Evolutionary conservation across 2,797 vertebrate genomes (phyloP).

Genomic region (Melanotaenia pygmaea): DNA sequence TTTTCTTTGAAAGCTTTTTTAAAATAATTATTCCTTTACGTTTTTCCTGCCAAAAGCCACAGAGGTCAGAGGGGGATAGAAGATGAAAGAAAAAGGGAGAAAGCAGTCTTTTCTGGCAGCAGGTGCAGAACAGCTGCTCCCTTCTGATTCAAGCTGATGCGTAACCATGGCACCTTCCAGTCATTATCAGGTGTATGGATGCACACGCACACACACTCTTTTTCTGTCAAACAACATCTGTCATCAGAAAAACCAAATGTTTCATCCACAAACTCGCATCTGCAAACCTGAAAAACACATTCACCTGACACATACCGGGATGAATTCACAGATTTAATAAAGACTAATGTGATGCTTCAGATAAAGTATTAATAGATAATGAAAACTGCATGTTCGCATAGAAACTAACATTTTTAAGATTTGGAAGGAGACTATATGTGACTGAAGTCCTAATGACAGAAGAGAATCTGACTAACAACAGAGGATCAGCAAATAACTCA

Average conservation of each 20-base stretch:
- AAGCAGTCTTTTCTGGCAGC: constrained; percentile 34
- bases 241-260: too few species aligned
- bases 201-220: constrained; percentile 4
- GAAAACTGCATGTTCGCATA: too few species aligned
- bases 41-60: background rate
- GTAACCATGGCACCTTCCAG: constrained; percentile 67
- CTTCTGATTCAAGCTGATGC: constrained; percentile 56
- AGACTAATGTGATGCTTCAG: too few species aligned
- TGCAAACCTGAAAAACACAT: too few species aligned
- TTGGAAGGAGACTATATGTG: too few species aligned
- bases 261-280: too few species aligned
- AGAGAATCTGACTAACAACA: too few species aligned
- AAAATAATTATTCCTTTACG: background rate
- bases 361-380: too few species aligned
- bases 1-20: background rate
- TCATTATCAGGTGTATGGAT: constrained; percentile 23
- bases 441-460: too few species aligned
- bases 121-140: constrained; percentile 69
- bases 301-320: too few species aligned
- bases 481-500: too few species aligned
- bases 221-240: background rate
- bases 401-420: background rate
- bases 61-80: background rate
- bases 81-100: background rate
- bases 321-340: too few species aligned